A percentile compares a stretch with the other conserved stretches of the same genome.
These are phyloP conservation scores for Orycteropus afer DNA, from an alignment of 2,113 vertebrate genomes.

Conservation along the genomic window DNA sequence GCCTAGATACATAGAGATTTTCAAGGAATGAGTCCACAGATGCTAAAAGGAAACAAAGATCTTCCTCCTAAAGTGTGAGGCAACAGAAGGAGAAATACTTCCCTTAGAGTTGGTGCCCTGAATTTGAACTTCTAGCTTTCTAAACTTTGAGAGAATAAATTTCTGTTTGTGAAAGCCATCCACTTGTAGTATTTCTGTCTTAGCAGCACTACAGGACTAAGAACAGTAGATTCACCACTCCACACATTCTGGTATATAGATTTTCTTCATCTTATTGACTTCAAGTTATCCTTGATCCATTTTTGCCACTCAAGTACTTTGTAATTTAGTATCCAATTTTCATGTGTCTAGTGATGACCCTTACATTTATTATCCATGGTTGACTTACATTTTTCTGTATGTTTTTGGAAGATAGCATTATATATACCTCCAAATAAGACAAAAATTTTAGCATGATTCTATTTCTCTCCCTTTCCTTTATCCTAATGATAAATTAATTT, in stretches of 20 bases:
- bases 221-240: too few species aligned
- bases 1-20: too few species aligned
- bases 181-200: too few species aligned
- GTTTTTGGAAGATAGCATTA: not conserved
- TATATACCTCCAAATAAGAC: not conserved
- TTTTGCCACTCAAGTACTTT: not conserved
- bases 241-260: not conserved
- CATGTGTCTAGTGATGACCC: not conserved
- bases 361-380: not conserved
- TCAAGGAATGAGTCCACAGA: too few species aligned
- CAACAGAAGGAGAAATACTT: too few species aligned
- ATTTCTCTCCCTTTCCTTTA: not conserved
- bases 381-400: not conserved
- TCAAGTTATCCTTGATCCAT: not conserved
- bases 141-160: too few species aligned
- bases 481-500: not conserved
- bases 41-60: too few species aligned
- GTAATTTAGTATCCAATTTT: slow-evolving; percentile 22
- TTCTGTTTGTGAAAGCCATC: too few species aligned
- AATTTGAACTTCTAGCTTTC: too few species aligned
- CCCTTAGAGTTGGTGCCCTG: too few species aligned
- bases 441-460: not conserved
- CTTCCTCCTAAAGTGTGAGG: too few species aligned
- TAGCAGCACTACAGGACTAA: too few species aligned
- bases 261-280: slow-evolving; percentile 31